Evolutionary conservation across 2,113 vertebrate genomes (phyloP), one percentile per base, ranked within the genome.

Genomic region (Dromaius novaehollandiae): DNA sequence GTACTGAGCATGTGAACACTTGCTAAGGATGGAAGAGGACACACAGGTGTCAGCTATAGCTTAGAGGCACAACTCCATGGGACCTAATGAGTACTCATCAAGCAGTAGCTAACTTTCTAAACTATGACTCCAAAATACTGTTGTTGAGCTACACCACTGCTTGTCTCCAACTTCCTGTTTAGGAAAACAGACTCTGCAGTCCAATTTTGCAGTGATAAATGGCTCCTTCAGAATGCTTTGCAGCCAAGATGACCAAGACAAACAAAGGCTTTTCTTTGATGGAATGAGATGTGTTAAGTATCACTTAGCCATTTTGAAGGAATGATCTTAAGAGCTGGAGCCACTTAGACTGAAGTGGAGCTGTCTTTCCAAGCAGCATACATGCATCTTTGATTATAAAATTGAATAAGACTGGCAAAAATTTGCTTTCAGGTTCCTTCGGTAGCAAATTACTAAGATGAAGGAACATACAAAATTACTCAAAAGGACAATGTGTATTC

Each of bases 361-460:
- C n/a, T 3, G 1, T 46, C n/a, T 70, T 64, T 40, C 78, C 32
- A 56, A 60, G 38, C 55, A 90, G 25, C 36, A n/a, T 6, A 19
- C 2, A 11, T 7, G 16, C 5, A 8, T 7, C 30, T 2, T 53
- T 34, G 8, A n/a, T 69, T 8, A 13, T 2, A 2, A 1, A 26
- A 18, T 18, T 25, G 6, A 42, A 3, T 21, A 42, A 34, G 7
- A 56, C 28, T 20, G 17, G 61, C 24, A 71, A 65, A 38, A 50
- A 24, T 5, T 3, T 26, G 8, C 15, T 32, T 71, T 60, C 22
- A 4, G 40, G 21, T 53, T 79, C 18, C n/a, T 81, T 46, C 19
- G 19, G 7, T 4, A 34, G 9, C 56, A 58, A 58, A 32, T 17
- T 32, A 58, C 56, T 32, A 58, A 3, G 4, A 58, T 5, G 38